A percentile compares a stretch with the other conserved stretches of the same genome.
phyloP scores from a whole-genome alignment of 2,888 invertebrate genomes.

The Villa cingulata region DNA sequence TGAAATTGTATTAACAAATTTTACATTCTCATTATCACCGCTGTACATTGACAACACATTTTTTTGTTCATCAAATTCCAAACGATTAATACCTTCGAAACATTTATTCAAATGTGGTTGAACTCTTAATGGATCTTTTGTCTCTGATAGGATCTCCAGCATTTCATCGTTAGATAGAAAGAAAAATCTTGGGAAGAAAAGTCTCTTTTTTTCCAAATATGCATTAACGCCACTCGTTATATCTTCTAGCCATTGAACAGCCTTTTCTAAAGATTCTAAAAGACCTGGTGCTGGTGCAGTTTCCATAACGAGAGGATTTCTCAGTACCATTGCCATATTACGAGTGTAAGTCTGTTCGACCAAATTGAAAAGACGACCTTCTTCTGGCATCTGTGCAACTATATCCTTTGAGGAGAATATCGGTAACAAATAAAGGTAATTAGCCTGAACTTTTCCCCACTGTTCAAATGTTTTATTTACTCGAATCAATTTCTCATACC shows the following conservation, averaged over 20 bases:
- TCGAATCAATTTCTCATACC: conserved; percentile 44
- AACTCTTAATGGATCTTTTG: conserved; percentile 45
- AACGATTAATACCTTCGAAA: conserved; percentile 50
- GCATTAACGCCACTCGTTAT: conserved; percentile 48
- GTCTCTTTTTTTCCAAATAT: conserved; percentile 51
- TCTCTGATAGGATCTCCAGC: conserved; percentile 56
- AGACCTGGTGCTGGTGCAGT: conserved; percentile 46
- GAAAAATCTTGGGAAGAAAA: conserved; percentile 59
- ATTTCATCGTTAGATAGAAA: conserved; percentile 64
- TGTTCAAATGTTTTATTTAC: conserved; percentile 45
- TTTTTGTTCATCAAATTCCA: conserved; percentile 38
- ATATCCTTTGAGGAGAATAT: conserved; percentile 55
- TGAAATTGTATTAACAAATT: conserved; percentile 38
- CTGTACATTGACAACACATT: conserved; percentile 49
- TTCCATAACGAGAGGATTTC: conserved; percentile 35
- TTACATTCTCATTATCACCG: conserved; percentile 44
- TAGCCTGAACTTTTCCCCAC: conserved; percentile 51
- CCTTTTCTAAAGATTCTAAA: conserved; percentile 51
- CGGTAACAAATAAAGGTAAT: conserved; percentile 50
- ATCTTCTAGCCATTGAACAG: conserved; percentile 42
- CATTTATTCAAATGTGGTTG: conserved; percentile 53
- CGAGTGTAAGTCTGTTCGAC: conserved; percentile 38
- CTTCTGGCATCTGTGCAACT: conserved; percentile 49
- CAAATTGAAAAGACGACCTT: conserved; percentile 43
- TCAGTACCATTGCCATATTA: conserved; percentile 31